Conservation (phyloP, 1,140 invertebrate genomes). For the Goniozus legneri region DNA sequence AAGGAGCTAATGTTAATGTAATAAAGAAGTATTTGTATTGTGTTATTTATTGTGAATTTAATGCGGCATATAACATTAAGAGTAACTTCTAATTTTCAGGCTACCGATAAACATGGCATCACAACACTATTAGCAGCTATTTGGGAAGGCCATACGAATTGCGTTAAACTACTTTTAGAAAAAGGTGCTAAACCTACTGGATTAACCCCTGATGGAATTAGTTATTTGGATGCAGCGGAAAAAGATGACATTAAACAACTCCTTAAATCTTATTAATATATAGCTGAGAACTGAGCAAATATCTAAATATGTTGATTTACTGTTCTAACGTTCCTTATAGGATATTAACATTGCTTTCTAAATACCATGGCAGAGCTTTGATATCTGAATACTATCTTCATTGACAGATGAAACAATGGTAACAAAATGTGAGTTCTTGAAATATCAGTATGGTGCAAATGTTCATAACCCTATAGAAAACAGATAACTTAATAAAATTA, state of each 20-base stretch:
- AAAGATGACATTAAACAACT: constrained; percentile 86
- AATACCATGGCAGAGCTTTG: too few relatives aligned
- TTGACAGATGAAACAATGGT: too few relatives aligned
- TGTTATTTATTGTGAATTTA: too few relatives aligned
- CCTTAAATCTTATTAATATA: constrained; percentile 50
- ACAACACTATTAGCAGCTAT: constrained; percentile 88
- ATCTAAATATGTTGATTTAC: constrained; percentile 46
- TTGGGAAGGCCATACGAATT: constrained; percentile 92
- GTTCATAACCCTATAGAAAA: too few relatives aligned
- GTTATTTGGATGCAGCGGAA: constrained; percentile 85
- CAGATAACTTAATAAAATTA: too few relatives aligned
- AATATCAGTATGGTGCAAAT: too few relatives aligned
- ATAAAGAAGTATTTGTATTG: constrained; percentile 31
- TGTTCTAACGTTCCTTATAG: constrained; percentile 49
- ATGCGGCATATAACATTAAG: neutral
- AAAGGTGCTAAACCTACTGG: constrained; percentile 84
- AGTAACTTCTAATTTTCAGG: constrained; percentile 52
- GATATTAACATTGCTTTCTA: constrained; percentile 43
- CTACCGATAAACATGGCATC: constrained; percentile 90
- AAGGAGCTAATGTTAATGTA: constrained; percentile 92
- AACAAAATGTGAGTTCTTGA: too few relatives aligned
- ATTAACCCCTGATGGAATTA: constrained; percentile 79
- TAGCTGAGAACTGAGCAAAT: constrained; percentile 39
- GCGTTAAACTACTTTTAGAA: constrained; percentile 82
- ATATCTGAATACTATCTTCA: too few relatives aligned